These are phyloP conservation scores for Cheilosia variabilis DNA, from an alignment of 2,888 invertebrate species.

Conservation along the genomic window DNA sequence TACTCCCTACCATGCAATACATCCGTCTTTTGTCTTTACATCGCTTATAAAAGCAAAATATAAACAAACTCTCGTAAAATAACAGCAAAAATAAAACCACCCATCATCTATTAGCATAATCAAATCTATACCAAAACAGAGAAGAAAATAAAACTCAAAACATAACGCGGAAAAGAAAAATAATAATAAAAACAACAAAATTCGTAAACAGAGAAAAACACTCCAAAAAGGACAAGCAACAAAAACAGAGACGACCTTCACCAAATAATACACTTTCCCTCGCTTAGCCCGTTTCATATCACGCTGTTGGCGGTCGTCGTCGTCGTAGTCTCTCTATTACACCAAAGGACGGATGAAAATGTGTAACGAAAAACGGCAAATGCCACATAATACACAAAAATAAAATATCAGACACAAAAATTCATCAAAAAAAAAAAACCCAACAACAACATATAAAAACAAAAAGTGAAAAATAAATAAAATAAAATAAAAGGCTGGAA, in stretches of 20 bases:
- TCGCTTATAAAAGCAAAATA: no score
- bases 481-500: conserved; percentile 66
- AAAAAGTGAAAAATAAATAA: conserved; percentile 37
- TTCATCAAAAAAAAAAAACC: conserved; percentile 55
- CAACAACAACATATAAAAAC: conserved; percentile 31
- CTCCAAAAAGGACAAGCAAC: conserved; percentile 71
- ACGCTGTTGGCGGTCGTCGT: conserved; percentile 17
- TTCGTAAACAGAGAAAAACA: conserved; percentile 70
- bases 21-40: no score
- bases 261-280: conserved; percentile 67
- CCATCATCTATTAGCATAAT: conserved; percentile 68
- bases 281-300: conserved; percentile 5
- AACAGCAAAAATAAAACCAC: conserved; percentile 12
- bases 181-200: conserved; percentile 50
- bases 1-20: no score
- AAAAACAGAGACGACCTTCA: conserved; percentile 75
- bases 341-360: conserved; percentile 73
- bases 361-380: conserved; percentile 72
- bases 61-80: conserved; percentile 21
- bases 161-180: conserved; percentile 48
- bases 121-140: conserved; percentile 63
- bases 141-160: conserved; percentile 54
- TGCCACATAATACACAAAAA: conserved; percentile 68
- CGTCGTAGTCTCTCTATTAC: conserved; percentile 66
- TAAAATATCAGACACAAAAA: conserved; percentile 71